Base-by-base conservation (phyloP, 1,140 invertebrate genomes). In the Zaprionus camerounensis region DNA sequence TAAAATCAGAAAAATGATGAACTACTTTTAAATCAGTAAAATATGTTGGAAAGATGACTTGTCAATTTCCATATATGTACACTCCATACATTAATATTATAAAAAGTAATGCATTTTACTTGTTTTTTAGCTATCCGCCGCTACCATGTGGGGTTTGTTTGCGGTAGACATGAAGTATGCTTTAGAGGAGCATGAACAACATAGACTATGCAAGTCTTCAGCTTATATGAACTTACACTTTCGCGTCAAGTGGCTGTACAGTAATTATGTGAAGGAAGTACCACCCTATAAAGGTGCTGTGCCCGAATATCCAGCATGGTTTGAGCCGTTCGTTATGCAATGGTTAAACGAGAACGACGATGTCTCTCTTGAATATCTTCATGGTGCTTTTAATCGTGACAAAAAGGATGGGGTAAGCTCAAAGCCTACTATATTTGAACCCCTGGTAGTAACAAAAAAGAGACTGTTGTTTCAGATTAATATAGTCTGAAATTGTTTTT, bases 291-390 rank as follows among this genome's bases (percentile, higher is more conserved):
- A 99, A 91, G 97, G 97, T 62, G 95, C 96, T 56, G 98, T 99
- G 71, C 96, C 96, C 2, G 96, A 99, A 93, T 99, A 99, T 93
- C 99, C 99, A 9, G 97, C 98, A 82, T 99, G 99, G 99, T 99
- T 99, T 93, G 99, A 99, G 92, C 98, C 99, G 3, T 99, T 99
- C 94, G 99, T 99, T 0, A 99, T 99, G 98, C 99, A 99, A 93
- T 99, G 99, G 99, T 94, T 99, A 5, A 99, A 99, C 93, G 99
- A 99, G 93, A 99, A 99, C 91, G 99, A 99, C 93, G 99, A 99
- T 87, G 98, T 99, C 4, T 99, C 99, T 1, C 94, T 99, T 88
- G 99, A 99, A 93, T 99, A 99, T 94, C 95, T 99, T 68, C 97
- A 99, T 92, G 98, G 98, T 94, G 99, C 99, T 86, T 99, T 99